These are phyloP conservation scores for Girardinichthys multiradiatus DNA, from an alignment of 2,113 vertebrate genomes.

Conservation along the genomic window DNA sequence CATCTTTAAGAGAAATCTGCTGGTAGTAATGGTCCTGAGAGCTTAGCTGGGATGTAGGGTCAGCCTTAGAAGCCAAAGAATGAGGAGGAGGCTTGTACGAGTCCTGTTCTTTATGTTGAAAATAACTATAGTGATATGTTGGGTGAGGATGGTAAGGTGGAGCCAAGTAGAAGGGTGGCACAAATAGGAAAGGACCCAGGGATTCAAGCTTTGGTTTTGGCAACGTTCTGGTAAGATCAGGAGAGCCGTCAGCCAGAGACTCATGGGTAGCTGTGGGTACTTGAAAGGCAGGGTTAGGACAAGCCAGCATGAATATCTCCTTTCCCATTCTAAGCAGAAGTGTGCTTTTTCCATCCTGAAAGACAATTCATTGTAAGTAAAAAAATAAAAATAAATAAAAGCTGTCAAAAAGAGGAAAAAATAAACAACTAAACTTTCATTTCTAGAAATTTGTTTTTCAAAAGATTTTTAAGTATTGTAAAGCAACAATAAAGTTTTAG, in stretches of 20 bases:
- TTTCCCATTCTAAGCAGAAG: conserved; percentile 52
- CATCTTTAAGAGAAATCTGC: not conserved
- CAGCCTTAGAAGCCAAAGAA: not conserved
- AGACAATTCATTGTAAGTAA: not conserved
- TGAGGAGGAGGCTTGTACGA: not conserved
- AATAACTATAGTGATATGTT: conserved; percentile 1
- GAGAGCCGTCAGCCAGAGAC: not conserved
- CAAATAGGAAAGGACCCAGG: conserved; percentile 31
- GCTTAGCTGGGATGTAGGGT: conserved; percentile 8
- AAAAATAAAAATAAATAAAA: not conserved
- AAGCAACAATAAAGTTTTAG: no score
- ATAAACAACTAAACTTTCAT: no score
- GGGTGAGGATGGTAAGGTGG: conserved; percentile 68
- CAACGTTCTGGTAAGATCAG: not conserved
- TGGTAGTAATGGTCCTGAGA: not conserved
- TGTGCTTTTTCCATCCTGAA: conserved; percentile 56
- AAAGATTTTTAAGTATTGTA: no score
- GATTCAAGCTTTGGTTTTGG: not conserved
- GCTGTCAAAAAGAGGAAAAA: no score
- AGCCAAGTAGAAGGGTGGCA: conserved; percentile 65
- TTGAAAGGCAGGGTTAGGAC: conserved; percentile 31
- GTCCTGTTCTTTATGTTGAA: not conserved
- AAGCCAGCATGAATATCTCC: conserved; percentile 44
- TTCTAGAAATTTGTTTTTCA: no score
- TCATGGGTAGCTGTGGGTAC: not conserved